A percentile compares a stretch with the other conserved stretches of the same genome.
Evolutionary conservation across 2,113 vertebrate genomes (phyloP).

Genomic region (Neodontobutis hainanensis): DNA sequence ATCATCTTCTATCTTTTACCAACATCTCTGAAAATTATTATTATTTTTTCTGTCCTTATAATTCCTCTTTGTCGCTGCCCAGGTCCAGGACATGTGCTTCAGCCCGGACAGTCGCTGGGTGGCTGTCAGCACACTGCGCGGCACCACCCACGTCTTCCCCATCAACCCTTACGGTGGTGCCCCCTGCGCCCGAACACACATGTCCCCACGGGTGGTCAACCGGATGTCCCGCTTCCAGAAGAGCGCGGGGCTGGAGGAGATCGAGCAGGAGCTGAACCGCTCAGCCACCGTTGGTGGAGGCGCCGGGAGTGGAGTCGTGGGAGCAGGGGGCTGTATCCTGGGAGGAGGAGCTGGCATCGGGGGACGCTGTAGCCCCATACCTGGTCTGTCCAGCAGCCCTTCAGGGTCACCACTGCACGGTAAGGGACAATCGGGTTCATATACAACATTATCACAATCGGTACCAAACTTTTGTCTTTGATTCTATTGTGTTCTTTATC

Average conservation of each 20-base stretch:
- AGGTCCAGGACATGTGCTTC: conserved; percentile 99
- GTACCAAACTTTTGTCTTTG: too few species aligned
- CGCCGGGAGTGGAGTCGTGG: conserved; percentile 44
- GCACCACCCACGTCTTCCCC: conserved; percentile 95
- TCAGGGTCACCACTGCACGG: conserved; percentile 95
- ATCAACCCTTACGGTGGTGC: conserved; percentile 94
- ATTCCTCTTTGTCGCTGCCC: conserved; percentile 10
- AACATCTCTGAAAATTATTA: not conserved
- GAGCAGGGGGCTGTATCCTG: conserved; percentile 62
- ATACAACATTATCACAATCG: too few species aligned
- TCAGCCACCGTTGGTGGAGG: conserved; percentile 67
- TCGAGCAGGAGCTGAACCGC: conserved; percentile 95
- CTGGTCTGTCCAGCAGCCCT: conserved; percentile 93
- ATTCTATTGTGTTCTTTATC: too few species aligned
- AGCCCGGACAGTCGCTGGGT: conserved; percentile 98
- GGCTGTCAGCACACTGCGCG: conserved; percentile 93
- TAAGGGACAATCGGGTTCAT: conserved; percentile 68
- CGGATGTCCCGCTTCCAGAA: conserved; percentile 99
- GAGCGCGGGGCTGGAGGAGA: conserved; percentile 96
- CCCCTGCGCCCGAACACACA: conserved; percentile 94
- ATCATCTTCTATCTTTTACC: too few species aligned
- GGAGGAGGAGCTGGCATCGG: conserved; percentile 65
- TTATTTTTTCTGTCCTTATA: not conserved
- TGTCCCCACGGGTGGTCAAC: conserved; percentile 96
- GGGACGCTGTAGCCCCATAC: conserved; percentile 91